Percentiles rank a stretch among this genome's conserved stretches.
Evolutionary conservation across 2,113 vertebrate genomes (phyloP).

Genomic region (Tympanuchus pallidicinctus): DNA sequence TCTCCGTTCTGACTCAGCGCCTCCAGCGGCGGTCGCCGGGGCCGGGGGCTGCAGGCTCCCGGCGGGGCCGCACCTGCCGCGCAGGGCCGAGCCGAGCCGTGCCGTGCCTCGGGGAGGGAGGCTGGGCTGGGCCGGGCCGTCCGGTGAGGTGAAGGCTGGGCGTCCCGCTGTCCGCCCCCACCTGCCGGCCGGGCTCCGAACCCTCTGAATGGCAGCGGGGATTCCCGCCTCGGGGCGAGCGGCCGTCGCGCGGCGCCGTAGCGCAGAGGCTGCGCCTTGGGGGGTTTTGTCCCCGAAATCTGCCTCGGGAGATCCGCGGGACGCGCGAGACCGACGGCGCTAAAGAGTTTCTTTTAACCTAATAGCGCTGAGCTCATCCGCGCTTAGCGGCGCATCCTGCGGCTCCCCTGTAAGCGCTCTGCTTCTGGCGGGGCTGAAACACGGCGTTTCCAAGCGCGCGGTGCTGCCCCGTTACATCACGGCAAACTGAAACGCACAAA

Average conservation of each 20-base stretch:
- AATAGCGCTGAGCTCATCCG: background rate
- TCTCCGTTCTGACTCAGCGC: too few species aligned
- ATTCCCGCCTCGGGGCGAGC: background rate
- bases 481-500: background rate
- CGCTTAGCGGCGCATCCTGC: background rate
- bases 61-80: too few species aligned
- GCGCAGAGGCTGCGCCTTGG: background rate
- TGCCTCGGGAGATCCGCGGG: conserved; percentile 15
- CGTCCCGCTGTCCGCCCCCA: too few species aligned
- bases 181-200: too few species aligned
- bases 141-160: too few species aligned
- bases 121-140: too few species aligned
- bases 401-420: background rate
- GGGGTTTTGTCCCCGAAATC: conserved; percentile 19
- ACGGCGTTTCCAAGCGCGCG: background rate
- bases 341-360: background rate
- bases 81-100: too few species aligned
- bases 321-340: background rate
- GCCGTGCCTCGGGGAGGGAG: too few species aligned
- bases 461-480: background rate
- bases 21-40: too few species aligned
- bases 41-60: too few species aligned
- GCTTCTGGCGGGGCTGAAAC: background rate
- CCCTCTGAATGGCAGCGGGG: too few species aligned
- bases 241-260: too few species aligned